phyloP scores from a whole-genome alignment of 2,888 invertebrate genomes.

The Orchesella flavescens region DNA sequence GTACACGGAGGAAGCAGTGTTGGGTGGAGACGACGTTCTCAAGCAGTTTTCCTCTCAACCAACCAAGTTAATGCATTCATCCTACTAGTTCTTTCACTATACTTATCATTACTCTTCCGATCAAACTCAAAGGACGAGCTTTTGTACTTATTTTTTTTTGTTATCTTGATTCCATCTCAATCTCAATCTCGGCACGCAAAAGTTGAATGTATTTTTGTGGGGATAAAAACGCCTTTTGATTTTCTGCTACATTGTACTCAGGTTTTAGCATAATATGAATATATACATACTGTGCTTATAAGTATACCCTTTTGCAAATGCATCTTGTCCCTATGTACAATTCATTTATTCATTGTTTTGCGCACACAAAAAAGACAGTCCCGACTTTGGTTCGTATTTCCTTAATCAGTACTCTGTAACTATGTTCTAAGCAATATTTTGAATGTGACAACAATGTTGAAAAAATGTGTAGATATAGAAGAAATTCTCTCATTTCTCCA shows the following conservation, averaged over 20 bases:
- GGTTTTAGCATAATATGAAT: not conserved
- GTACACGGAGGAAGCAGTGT: not conserved
- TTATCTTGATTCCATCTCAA: conserved; percentile 3
- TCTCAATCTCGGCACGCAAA: not conserved
- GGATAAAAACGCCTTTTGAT: too few species aligned
- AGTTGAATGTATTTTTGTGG: not conserved
- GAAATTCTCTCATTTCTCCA: too few species aligned
- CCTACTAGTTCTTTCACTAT: not conserved
- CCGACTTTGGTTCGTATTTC: too few species aligned
- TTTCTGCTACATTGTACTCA: not conserved
- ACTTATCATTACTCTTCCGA: conserved; percentile 10
- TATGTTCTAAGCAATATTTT: not conserved
- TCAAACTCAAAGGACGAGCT: not conserved
- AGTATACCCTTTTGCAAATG: not conserved
- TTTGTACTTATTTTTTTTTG: not conserved
- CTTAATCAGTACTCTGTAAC: not conserved
- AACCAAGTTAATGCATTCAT: conserved; percentile 3
- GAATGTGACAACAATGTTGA: too few species aligned
- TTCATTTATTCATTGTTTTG: not conserved
- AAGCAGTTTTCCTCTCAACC: conserved; percentile 1
- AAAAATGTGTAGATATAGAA: too few species aligned
- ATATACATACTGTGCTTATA: too few species aligned
- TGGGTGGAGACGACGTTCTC: not conserved
- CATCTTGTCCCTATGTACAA: not conserved
- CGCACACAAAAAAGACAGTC: not conserved